A percentile compares a stretch with the other conserved stretches of the same genome.
Conservation (phyloP, 2,888 invertebrate species). For the Caenorhabditis japonica region DNA sequence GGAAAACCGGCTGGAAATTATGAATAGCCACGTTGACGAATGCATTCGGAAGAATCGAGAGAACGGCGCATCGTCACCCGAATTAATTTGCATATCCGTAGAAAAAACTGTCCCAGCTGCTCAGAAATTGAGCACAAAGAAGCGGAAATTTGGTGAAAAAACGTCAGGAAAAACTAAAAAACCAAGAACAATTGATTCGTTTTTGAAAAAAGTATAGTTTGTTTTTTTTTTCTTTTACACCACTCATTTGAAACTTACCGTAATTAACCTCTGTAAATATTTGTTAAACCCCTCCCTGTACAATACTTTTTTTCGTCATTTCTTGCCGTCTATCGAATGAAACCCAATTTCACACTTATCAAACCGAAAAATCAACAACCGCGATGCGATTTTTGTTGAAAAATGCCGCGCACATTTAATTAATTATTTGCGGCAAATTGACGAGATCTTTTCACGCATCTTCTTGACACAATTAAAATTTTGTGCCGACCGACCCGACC, state of each 20-base stretch:
- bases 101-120: not conserved
- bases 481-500: too few species aligned
- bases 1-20: conserved; percentile 26
- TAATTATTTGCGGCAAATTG: too few species aligned
- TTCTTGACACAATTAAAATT: conserved; percentile 49
- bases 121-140: conserved; percentile 9
- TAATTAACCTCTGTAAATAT: not conserved
- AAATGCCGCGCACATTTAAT: too few species aligned
- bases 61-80: conserved; percentile 19
- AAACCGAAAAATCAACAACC: conserved; percentile 20
- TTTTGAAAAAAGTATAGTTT: conserved; percentile 28
- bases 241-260: too few species aligned
- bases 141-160: conserved; percentile 17
- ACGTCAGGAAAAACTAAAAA: conserved; percentile 16
- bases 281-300: not conserved
- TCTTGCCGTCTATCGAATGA: too few species aligned
- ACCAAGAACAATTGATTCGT: conserved; percentile 29
- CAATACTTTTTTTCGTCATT: not conserved
- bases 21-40: conserved; percentile 62
- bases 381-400: too few species aligned
- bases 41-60: conserved; percentile 41
- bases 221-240: conserved; percentile 1
- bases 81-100: conserved; percentile 35
- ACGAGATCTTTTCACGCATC: conserved; percentile 21
- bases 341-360: conserved; percentile 13